Evolutionary conservation across 2,113 vertebrate species (phyloP).

Genomic region (Sclerurus mexicanus): DNA sequence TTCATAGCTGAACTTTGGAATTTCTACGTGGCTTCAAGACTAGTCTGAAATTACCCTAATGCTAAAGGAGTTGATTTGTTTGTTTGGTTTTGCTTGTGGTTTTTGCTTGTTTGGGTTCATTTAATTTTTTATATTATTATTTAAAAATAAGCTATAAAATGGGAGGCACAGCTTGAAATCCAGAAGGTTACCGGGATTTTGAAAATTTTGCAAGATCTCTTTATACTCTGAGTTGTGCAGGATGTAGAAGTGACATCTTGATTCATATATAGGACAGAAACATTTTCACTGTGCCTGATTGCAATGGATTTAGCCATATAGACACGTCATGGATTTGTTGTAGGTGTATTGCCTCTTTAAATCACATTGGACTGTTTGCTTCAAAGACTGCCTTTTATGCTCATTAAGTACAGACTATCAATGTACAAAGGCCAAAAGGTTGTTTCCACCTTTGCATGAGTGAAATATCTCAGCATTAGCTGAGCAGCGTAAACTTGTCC

Average conservation of each 20-base stretch:
- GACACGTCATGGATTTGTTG: background rate
- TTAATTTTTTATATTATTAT: background rate
- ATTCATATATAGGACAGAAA: background rate
- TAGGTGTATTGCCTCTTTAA: background rate
- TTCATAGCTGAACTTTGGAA: background rate
- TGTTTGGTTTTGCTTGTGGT: background rate
- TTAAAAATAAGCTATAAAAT: background rate
- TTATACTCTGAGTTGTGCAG: background rate
- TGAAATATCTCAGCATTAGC: background rate
- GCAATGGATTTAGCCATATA: slow-evolving; percentile 52
- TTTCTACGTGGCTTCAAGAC: background rate
- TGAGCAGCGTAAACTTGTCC: background rate
- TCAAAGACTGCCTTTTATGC: background rate
- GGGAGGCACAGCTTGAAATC: background rate
- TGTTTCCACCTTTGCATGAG: background rate
- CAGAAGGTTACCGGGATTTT: background rate
- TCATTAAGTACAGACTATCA: background rate
- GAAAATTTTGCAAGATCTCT: background rate
- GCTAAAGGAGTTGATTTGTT: background rate
- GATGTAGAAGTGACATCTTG: background rate
- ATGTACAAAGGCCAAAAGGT: background rate
- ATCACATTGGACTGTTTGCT: background rate
- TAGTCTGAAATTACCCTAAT: background rate
- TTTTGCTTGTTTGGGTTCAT: background rate
- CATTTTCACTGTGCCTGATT: background rate